Conservation (phyloP, 2,888 invertebrate genomes). For the Pammene fasciana region DNA sequence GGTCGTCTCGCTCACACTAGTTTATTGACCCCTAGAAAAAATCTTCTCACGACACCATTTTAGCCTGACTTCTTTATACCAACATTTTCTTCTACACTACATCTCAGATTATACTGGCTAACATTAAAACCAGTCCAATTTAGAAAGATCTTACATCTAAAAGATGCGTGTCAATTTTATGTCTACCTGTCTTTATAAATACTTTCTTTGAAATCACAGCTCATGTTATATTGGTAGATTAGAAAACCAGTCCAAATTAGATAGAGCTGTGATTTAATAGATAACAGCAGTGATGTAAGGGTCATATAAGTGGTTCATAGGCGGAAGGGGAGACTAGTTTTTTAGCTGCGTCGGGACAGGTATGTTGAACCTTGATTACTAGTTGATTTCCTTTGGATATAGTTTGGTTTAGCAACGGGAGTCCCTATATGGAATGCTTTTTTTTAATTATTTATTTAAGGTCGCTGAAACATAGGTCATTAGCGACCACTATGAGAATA, state of each 20-base stretch:
- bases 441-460: too few relatives aligned
- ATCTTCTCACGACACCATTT: slow-evolving; percentile 45
- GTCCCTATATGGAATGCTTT: too few relatives aligned
- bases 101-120: slow-evolving; percentile 15
- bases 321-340: slow-evolving; percentile 56
- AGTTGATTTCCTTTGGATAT: slow-evolving; percentile 32
- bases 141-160: slow-evolving; percentile 38
- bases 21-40: slow-evolving; percentile 72
- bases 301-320: slow-evolving; percentile 42
- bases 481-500: too few relatives aligned
- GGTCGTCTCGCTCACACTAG: slow-evolving; percentile 70
- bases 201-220: not conserved
- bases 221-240: slow-evolving; percentile 7
- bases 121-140: slow-evolving; percentile 7
- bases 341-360: slow-evolving; percentile 49
- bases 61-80: slow-evolving; percentile 19
- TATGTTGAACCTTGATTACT: slow-evolving; percentile 46
- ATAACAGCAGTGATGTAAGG: slow-evolving; percentile 45
- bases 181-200: not conserved
- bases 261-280: slow-evolving; percentile 46
- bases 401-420: slow-evolving; percentile 5
- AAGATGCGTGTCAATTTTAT: slow-evolving; percentile 1
- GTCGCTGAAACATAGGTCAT: too few relatives aligned
- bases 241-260: slow-evolving; percentile 32
- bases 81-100: not conserved